Base-by-base conservation (phyloP, 2,113 vertebrate genomes). In the Sylvietta virens region DNA sequence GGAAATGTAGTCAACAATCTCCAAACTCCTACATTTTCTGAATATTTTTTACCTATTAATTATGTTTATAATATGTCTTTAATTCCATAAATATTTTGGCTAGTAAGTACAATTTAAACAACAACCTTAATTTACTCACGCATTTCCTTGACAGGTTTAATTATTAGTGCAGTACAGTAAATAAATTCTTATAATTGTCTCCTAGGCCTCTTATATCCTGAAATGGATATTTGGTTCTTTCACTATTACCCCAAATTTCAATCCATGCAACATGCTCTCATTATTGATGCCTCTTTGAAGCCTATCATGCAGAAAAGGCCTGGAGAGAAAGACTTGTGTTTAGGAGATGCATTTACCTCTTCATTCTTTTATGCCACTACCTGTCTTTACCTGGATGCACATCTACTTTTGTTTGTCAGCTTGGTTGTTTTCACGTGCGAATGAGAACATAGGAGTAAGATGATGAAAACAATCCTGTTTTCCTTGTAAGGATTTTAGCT, bases 331-430 rank as follows among this genome's bases (percentile, higher is more conserved):
- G 23, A 40, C 11, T 7, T 89, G 11, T 13, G 62, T 26, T 69
- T 67, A 33, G 19, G 27, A 56, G 35, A 51, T 37, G 23, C 4
- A 44, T 81, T 86, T 80, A 31, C 6, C 23, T 35, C n/a, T 86
- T 50, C 40, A 45, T 40, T 78, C 19, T 90, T 69, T 62, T 31
- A 47, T 37, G 9, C 21, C 31, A 51, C 16, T 45, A 26, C 15
- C 4, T 51, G 35, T 13, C 12, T 76, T 86, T 45, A 50, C 37
- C 28, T 70, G 50, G 21, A 56, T 23, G 12, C 40, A 18, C 19
- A 15, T 13, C 13, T 51, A 9, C 19, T 70, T 88, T 70, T 0
- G 5, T 57, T 40, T 88, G 20, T 57, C 0, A 0, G 35, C 27
- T 30, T 39, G 47, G 12, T 23, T 2, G 3, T 64, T 48, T 56